Conservation (phyloP, 2,797 vertebrate genomes). For the Epinephelus coioides region DNA sequence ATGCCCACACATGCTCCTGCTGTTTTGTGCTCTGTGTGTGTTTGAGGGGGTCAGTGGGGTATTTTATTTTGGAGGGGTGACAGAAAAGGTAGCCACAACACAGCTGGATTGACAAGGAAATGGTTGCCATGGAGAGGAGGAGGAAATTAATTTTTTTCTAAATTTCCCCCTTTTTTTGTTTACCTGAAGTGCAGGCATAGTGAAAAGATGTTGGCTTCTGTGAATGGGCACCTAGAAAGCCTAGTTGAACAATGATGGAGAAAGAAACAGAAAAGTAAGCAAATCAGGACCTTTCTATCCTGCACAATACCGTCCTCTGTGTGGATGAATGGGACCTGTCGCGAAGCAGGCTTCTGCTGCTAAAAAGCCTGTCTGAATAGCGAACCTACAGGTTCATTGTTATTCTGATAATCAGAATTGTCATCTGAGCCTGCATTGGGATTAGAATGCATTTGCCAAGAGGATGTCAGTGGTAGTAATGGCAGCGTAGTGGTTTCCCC, state of each 20-base stretch:
- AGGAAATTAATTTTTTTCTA: conserved; percentile 45
- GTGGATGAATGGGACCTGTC: conserved; percentile 53
- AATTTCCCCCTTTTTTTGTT: conserved; percentile 11
- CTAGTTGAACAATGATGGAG: conserved; percentile 43
- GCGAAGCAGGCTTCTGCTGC: conserved; percentile 27
- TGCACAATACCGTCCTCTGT: conserved; percentile 30
- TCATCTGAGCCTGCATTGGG: conserved; percentile 57
- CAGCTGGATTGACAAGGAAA: conserved; percentile 49
- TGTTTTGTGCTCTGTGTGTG: conserved; percentile 35
- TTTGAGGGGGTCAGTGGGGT: conserved; percentile 43
- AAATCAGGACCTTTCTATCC: conserved; percentile 50
- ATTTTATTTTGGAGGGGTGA: conserved; percentile 45
- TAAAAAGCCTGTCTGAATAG: conserved; percentile 47
- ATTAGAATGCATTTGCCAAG: conserved; percentile 56
- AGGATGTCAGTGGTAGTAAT: conserved; percentile 56
- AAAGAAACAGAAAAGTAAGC: conserved; percentile 47
- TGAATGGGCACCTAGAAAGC: conserved; percentile 34
- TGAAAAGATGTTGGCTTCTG: conserved; percentile 16
- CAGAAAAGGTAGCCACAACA: conserved; percentile 47
- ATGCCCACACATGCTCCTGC: conserved; percentile 57
- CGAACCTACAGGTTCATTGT: conserved; percentile 65
- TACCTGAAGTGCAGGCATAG: neutral
- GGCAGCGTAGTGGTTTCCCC: conserved; percentile 45
- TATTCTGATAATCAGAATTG: conserved; percentile 63
- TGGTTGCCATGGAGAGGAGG: conserved; percentile 35